Conservation (phyloP, 2,113 vertebrate species). For the Pholis gunnellus region DNA sequence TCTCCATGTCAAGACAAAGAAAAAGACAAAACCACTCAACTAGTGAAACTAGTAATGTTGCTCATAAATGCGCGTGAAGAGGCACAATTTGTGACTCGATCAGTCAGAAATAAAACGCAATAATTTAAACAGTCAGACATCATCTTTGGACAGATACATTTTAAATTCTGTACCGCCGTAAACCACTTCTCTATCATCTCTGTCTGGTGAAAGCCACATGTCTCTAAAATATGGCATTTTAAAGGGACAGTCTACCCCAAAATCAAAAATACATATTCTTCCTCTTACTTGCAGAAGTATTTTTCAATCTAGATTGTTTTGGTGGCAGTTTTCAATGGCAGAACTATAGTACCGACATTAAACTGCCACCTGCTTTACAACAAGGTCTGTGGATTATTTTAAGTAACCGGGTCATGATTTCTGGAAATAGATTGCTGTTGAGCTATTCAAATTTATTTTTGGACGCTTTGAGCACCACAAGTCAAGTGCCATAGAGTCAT, state of each 20-base stretch:
- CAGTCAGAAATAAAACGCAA: neutral
- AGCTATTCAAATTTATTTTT: no score
- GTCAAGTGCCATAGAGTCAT: no score
- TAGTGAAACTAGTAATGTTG: neutral
- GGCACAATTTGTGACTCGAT: neutral
- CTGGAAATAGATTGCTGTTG: no score
- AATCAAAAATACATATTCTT: no score
- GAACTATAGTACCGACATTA: no score
- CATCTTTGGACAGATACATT: neutral
- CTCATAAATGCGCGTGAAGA: neutral
- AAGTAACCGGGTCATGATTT: no score
- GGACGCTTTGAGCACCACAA: no score
- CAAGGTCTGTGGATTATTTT: no score
- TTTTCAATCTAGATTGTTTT: no score
- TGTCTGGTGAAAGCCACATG: neutral
- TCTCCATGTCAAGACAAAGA: neutral
- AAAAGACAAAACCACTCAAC: neutral
- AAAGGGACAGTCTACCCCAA: neutral
- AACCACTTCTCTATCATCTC: neutral
- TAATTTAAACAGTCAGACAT: neutral
- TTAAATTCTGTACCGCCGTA: neutral
- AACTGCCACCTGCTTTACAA: no score
- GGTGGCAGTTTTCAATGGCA: no score
- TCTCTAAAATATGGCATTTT: conserved; percentile 3
- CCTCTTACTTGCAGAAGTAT: no score